Evolutionary conservation across 2,797 vertebrate genomes (phyloP), one percentile per base, ranked within the genome.

Genomic region (Typhlichthys eigenmanni): DNA sequence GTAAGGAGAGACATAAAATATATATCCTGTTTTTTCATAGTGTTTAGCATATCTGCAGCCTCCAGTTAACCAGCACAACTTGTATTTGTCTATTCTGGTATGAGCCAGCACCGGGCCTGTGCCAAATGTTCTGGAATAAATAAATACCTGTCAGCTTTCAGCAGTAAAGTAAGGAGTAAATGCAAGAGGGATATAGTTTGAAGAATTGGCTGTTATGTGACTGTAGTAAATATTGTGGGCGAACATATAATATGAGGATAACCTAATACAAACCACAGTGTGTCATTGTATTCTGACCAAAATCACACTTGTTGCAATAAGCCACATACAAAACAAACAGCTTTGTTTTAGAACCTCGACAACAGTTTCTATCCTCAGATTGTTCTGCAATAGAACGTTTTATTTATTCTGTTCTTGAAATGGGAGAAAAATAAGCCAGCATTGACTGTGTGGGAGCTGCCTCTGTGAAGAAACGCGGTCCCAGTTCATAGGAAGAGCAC

Each of bases 1-100:
- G 90, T 91, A 91, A 90, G 88, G 86, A 88, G 91, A 86, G 92
- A 94, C 92, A 90, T 93, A 29, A 4, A 29, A 3, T 29, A 93
- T 90, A 87, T 84, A 82, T 91, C 82, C 88, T 86, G 89, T 91
- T 87, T 89, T 87, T 90, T 91, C 69, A 5, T 45, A 34, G 78
- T 93, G 91, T 93, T 93, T 92, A 92, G 88, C 87, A 89, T 93
- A 92, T 85, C 89, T 86, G 91, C 87, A 85, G 89, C 83, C 82
- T 87, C 90, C 88, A 91, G 90, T 90, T 92, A 92, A 93, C 90
- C 87, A 82, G 49, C 59, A 88, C 83, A 83, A 80, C 81, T 85
- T 86, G 66, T 62, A 71, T 83, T 84, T 89, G 91, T 88, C 86
- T 84, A 87, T 87, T 78, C 85, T 86, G 84, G 81, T 84, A 78